phyloP scores from a whole-genome alignment of 2,797 vertebrate species.

The Meda fulgida region DNA sequence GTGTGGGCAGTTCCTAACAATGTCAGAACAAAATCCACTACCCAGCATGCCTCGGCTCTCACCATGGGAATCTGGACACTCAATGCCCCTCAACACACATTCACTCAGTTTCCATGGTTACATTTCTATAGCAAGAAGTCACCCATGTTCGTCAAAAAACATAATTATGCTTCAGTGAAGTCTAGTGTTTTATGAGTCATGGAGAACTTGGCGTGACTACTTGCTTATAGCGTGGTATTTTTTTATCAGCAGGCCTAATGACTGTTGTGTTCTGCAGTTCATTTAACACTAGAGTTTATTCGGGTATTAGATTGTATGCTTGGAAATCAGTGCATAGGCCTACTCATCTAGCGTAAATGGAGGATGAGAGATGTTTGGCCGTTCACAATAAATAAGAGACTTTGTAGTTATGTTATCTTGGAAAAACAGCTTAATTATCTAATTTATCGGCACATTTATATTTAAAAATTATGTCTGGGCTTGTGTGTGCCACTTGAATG shows the following conservation, averaged over 20 bases:
- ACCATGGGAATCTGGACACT: slow-evolving; percentile 49
- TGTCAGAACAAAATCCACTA: slow-evolving; percentile 31
- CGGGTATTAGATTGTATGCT: not conserved
- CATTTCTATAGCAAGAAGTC: slow-evolving; percentile 57
- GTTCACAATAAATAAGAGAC: not conserved
- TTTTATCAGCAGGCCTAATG: slow-evolving; percentile 19
- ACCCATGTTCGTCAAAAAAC: slow-evolving; percentile 55
- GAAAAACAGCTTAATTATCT: slow-evolving; percentile 2
- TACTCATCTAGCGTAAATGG: not conserved
- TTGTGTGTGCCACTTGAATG: slow-evolving; percentile 1
- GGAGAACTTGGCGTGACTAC: slow-evolving; percentile 42
- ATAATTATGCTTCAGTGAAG: slow-evolving; percentile 63
- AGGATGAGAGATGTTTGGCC: not conserved
- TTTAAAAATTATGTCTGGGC: slow-evolving; percentile 18
- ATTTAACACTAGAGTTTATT: not conserved
- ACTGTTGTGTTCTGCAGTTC: not conserved
- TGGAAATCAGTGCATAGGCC: not conserved
- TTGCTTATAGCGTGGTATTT: slow-evolving; percentile 35
- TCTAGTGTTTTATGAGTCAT: slow-evolving; percentile 62
- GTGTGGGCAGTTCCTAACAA: slow-evolving; percentile 37
- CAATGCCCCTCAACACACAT: slow-evolving; percentile 49
- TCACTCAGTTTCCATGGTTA: slow-evolving; percentile 64
- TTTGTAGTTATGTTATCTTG: not conserved
- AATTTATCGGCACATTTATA: slow-evolving; percentile 8
- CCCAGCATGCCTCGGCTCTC: slow-evolving; percentile 37